A percentile compares a stretch with the other conserved stretches of the same genome.
phyloP scores from a whole-genome alignment of 1,140 invertebrate genomes.

The Brachystomella parvula region DNA sequence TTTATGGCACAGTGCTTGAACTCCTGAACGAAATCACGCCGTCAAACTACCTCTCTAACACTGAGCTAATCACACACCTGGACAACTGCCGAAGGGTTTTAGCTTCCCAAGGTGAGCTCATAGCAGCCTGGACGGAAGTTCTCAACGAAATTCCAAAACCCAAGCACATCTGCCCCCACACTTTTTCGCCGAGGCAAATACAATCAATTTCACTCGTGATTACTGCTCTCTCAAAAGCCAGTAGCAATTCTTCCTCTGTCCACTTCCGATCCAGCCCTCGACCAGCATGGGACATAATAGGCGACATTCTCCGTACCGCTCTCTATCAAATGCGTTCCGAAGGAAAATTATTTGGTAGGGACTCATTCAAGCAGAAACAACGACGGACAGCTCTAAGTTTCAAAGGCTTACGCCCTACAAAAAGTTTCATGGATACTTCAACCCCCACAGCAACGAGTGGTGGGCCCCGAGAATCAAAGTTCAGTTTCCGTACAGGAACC shows the following conservation, averaged over 20 bases:
- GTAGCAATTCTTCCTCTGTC: not conserved
- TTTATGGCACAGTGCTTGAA: conserved; percentile 31
- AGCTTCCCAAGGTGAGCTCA: conserved; percentile 32
- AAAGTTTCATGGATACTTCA: not conserved
- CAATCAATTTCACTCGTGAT: conserved; percentile 31
- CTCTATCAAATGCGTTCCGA: conserved; percentile 36
- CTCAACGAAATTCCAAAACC: conserved; percentile 23
- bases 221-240: conserved; percentile 6
- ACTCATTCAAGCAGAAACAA: conserved; percentile 25
- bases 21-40: conserved; percentile 21
- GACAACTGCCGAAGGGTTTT: conserved; percentile 16
- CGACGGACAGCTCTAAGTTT: conserved; percentile 13
- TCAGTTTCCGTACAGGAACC: conserved; percentile 22
- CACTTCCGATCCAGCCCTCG: not conserved
- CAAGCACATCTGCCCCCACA: conserved; percentile 34
- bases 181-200: conserved; percentile 32
- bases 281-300: conserved; percentile 36
- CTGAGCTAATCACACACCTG: conserved; percentile 23
- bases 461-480: conserved; percentile 10
- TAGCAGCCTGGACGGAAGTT: conserved; percentile 18
- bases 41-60: conserved; percentile 12
- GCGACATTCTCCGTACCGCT: conserved; percentile 34
- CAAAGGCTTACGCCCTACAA: conserved; percentile 14
- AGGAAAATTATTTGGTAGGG: not conserved
- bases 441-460: not conserved